Evolutionary conservation across 2,888 invertebrate species (phyloP).

Genomic region (Myathropa florea): DNA sequence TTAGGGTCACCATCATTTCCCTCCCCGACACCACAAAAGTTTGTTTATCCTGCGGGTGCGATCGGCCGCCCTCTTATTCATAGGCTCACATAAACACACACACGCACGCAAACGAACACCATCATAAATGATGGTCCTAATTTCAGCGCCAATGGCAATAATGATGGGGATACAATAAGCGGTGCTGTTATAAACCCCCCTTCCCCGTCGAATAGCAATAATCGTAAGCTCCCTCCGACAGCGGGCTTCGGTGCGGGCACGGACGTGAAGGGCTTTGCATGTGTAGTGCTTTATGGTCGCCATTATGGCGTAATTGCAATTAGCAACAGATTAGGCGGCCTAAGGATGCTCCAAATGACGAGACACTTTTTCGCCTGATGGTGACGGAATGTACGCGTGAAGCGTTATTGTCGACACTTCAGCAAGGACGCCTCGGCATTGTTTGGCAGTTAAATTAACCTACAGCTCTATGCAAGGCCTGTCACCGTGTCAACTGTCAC

Average conservation of each 20-base stretch:
- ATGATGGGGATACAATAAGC: constrained; percentile 62
- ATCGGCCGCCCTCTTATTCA: constrained; percentile 27
- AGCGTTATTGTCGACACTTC: constrained; percentile 33
- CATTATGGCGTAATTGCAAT: constrained; percentile 56
- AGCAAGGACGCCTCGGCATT: neutral
- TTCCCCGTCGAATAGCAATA: constrained; percentile 50
- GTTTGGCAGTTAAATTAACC: constrained; percentile 11
- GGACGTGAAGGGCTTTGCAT: constrained; percentile 6
- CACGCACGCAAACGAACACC: neutral
- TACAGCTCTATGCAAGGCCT: constrained; percentile 2
- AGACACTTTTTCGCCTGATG: neutral
- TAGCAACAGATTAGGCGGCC: constrained; percentile 47
- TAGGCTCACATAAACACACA: neutral
- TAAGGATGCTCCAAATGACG: constrained; percentile 8
- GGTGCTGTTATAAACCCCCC: constrained; percentile 53
- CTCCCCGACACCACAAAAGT: neutral
- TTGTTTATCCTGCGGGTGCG: constrained; percentile 38
- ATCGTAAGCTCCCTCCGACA: constrained; percentile 52
- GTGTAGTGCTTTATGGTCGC: constrained; percentile 49
- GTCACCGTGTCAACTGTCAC: constrained; percentile 58
- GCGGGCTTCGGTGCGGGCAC: constrained; percentile 5
- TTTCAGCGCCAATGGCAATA: constrained; percentile 64
- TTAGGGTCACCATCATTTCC: constrained; percentile 28
- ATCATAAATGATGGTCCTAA: constrained; percentile 61
- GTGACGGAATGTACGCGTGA: constrained; percentile 1